A percentile compares a stretch with the other conserved stretches of the same genome.
Evolutionary conservation across 1,140 invertebrate species (phyloP).

Genomic region (Macrobrachium rosenbergii): DNA sequence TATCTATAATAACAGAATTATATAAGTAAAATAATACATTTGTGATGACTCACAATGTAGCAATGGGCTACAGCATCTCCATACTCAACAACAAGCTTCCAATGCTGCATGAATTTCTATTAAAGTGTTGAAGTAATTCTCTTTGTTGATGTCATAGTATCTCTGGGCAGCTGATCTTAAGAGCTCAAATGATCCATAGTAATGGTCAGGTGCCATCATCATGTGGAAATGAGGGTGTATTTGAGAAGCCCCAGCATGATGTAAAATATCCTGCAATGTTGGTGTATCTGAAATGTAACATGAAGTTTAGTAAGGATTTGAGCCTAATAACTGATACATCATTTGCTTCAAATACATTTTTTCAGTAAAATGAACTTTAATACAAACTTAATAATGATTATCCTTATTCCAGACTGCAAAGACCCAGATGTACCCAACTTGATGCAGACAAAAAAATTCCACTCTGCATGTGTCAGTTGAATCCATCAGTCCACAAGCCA

Average conservation of each 20-base stretch:
- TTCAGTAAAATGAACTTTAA: too few species aligned
- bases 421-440: too few species aligned
- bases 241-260: constrained; percentile 73
- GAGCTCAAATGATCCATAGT: constrained; percentile 71
- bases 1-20: too few species aligned
- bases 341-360: too few species aligned
- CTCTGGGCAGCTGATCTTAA: constrained; percentile 69
- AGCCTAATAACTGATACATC: too few species aligned
- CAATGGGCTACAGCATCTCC: constrained; percentile 70
- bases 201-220: constrained; percentile 69
- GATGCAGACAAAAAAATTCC: too few species aligned
- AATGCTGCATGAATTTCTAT: constrained; percentile 70
- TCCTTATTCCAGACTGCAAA: too few species aligned
- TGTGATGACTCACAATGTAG: constrained; percentile 67
- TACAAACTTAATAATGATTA: too few species aligned
- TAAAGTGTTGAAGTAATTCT: constrained; percentile 71
- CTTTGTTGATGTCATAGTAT: constrained; percentile 63
- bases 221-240: constrained; percentile 74
- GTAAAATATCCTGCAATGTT: constrained; percentile 72
- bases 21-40: neutral
- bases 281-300: constrained; percentile 66
- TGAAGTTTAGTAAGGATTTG: neutral
- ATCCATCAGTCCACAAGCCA: too few species aligned
- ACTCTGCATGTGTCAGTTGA: too few species aligned
- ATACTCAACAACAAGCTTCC: constrained; percentile 69